phyloP scores from a whole-genome alignment of 2,113 vertebrate genomes.

The Plestiodon gilberti region DNA sequence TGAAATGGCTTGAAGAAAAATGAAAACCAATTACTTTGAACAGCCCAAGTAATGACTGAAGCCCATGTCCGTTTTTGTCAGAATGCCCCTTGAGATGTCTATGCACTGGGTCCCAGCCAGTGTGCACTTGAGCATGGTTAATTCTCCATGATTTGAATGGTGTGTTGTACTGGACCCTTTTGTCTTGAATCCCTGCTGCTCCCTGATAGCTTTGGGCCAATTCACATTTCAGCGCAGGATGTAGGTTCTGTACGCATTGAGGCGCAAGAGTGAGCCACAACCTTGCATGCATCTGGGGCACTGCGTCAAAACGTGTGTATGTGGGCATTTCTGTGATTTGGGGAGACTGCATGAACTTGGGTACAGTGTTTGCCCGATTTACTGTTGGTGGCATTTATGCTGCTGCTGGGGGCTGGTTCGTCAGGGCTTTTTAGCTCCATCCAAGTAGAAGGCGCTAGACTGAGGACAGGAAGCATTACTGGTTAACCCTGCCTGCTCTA shows the following conservation, averaged over 20 bases:
- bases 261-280: not conserved
- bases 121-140: not conserved
- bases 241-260: not conserved
- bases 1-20: constrained; percentile 23
- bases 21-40: not conserved
- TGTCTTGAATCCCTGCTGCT: not conserved
- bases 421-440: not conserved
- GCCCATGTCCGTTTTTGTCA: constrained; percentile 10
- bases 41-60: not conserved
- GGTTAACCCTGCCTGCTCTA: too few species aligned
- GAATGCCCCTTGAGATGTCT: not conserved
- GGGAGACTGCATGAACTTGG: too few species aligned
- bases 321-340: too few species aligned
- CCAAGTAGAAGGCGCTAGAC: not conserved
- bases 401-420: not conserved
- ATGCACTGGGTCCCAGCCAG: not conserved
- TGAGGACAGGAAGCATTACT: too few species aligned
- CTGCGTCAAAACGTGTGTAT: too few species aligned
- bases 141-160: constrained; percentile 8
- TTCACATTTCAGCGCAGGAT: not conserved
- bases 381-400: not conserved
- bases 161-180: not conserved
- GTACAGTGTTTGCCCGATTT: too few species aligned
- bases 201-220: not conserved
- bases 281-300: not conserved